Evolutionary conservation across 64 coral and sea anemone species (phyloP), one percentile per base, ranked within the genome.

Genomic region (Montipora cactus): DNA sequence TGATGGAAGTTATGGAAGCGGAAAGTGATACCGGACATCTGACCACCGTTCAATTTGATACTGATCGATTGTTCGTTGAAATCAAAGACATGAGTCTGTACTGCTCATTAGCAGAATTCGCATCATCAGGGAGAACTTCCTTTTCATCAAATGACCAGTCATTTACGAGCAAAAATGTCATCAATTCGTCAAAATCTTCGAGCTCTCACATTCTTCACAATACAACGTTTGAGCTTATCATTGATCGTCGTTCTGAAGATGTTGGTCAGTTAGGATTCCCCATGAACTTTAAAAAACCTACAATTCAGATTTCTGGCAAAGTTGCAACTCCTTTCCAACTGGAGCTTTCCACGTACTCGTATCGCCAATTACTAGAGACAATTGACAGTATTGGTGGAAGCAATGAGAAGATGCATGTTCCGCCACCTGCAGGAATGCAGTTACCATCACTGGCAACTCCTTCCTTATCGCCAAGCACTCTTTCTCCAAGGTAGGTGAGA

Each of bases 81-180:
- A 96, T 98, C 13, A 93, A 93, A 73, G 97, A 96, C 19, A 98
- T 98, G 97, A 98, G 97, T 78, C 74, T 98, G 72, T 94, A 85
- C 84, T 98, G 91, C 8, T 71, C 94, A 49, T 88, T 91, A 37
- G 25, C 95, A 4, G 90, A 89, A 1, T 58, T 47, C 8, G 28
- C 84, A 21, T 51, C 86, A 48, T 71, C 67, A 81, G 79, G 51
- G 21, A 91, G 67, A 18, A 19, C 87, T 7, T 97, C 88, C 44
- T 83, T 80, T 11, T 89, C 88, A 21, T 89, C 90, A 14, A 69
- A 45, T 15, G 62, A 88, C 1, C 92, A 91, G 52, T 91, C 95
- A 69, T 83, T 94, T 44, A 68, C 67, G 5, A 81, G 93, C 55
- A 87, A 87, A 71, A 98, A 76, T 44, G 76, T 87, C 4, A 76